Conservation (phyloP, 2,888 invertebrate species). For the Rhagonycha fulva region DNA sequence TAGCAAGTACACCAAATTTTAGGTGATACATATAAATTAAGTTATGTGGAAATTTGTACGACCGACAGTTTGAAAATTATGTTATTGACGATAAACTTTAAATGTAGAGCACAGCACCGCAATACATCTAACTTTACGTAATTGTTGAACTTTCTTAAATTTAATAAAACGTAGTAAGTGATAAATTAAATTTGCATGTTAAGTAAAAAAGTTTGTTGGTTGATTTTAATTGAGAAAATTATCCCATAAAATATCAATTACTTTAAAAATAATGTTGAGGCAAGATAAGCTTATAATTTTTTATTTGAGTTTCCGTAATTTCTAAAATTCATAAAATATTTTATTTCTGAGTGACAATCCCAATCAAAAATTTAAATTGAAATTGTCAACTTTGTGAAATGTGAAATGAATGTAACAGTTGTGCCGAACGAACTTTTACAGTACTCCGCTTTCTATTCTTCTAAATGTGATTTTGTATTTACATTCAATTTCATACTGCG, state of each 20-base stretch:
- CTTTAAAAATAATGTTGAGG: background rate
- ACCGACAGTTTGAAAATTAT: background rate
- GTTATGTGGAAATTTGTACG: background rate
- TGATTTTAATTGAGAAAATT: background rate
- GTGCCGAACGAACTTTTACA: conserved; percentile 21
- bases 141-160: background rate
- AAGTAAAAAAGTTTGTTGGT: background rate
- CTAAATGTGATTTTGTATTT: conserved; percentile 27
- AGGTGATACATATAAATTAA: background rate
- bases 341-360: conserved; percentile 22
- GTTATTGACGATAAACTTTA: background rate
- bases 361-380: conserved; percentile 31
- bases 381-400: conserved; percentile 23
- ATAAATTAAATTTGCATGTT: background rate
- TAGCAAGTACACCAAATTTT: background rate
- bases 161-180: background rate
- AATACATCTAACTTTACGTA: background rate
- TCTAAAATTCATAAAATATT: background rate
- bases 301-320: conserved; percentile 1
- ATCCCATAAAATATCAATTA: background rate
- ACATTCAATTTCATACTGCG: conserved; percentile 23
- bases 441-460: conserved; percentile 19
- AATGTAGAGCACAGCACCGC: background rate
- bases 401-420: conserved; percentile 22
- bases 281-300: background rate